Evolutionary conservation across 2,113 vertebrate species (phyloP).

Genomic region (Irena cyanogastra): DNA sequence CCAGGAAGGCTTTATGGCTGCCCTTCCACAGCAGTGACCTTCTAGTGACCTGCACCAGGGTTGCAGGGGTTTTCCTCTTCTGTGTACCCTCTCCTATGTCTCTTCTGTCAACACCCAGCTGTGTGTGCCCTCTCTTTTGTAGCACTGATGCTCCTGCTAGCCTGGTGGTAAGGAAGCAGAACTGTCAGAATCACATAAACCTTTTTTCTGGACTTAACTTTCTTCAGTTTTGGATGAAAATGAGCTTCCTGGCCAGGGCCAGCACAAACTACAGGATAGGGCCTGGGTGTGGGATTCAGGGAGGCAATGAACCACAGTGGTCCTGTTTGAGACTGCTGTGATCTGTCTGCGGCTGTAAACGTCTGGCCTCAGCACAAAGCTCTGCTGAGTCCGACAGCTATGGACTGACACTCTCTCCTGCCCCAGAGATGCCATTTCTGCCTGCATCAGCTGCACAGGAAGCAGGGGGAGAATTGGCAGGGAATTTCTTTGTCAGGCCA

Average conservation of each 20-base stretch:
- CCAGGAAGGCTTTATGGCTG: accelerated
- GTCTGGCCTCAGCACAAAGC: background rate
- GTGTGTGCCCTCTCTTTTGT: accelerated
- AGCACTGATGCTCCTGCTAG: background rate
- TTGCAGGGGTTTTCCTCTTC: background rate
- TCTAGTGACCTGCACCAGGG: background rate
- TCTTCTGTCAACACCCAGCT: background rate
- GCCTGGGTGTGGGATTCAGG: background rate
- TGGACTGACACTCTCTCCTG: background rate
- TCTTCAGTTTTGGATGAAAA: background rate
- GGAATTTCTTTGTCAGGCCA: background rate
- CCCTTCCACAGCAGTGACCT: background rate
- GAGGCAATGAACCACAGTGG: background rate
- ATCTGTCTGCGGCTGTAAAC: background rate
- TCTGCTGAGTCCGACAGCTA: background rate
- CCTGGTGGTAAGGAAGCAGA: background rate
- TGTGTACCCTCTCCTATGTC: accelerated
- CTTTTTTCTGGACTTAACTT: background rate
- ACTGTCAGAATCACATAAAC: background rate
- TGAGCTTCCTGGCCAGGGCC: background rate
- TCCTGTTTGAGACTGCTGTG: background rate
- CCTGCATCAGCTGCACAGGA: background rate
- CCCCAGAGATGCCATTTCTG: background rate
- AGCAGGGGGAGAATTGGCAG: background rate
- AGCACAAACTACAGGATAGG: background rate